These are phyloP conservation scores for Chloroceryle aenea DNA, from an alignment of 2,113 vertebrate genomes.

Conservation along the genomic window DNA sequence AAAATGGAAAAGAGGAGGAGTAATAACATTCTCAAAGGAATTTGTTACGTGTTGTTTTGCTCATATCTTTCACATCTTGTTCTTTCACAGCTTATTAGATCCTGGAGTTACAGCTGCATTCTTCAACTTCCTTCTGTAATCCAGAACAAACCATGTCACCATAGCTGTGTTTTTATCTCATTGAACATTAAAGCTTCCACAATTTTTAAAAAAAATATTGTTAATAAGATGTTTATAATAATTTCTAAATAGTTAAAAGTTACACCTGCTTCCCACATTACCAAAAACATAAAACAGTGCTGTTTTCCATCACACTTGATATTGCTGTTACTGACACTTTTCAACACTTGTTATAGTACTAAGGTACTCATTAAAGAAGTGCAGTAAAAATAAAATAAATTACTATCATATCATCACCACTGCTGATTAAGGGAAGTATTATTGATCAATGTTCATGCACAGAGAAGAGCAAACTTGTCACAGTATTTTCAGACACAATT, in stretches of 20 bases:
- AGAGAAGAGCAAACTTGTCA: background rate
- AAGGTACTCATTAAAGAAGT: background rate
- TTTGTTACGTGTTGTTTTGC: background rate
- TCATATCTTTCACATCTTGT: constrained; percentile 20
- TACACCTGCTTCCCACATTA: background rate
- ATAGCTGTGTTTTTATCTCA: background rate
- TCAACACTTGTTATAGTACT: background rate
- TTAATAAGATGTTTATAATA: background rate
- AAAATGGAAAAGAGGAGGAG: background rate
- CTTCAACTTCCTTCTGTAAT: constrained; percentile 12
- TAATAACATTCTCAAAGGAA: background rate
- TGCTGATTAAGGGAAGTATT: background rate
- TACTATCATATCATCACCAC: background rate
- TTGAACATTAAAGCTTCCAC: background rate
- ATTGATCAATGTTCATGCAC: background rate
- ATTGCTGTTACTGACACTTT: background rate
- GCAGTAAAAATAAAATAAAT: background rate
- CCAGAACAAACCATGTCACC: background rate
- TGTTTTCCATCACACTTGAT: background rate
- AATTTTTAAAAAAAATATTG: background rate
- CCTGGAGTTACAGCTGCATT: background rate
- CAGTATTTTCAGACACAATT: background rate
- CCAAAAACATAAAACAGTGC: background rate
- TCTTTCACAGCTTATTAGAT: constrained; percentile 20
- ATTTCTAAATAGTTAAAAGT: background rate